Base-by-base conservation (phyloP, 2,797 vertebrate species). In the Otolemur crassicaudatus region DNA sequence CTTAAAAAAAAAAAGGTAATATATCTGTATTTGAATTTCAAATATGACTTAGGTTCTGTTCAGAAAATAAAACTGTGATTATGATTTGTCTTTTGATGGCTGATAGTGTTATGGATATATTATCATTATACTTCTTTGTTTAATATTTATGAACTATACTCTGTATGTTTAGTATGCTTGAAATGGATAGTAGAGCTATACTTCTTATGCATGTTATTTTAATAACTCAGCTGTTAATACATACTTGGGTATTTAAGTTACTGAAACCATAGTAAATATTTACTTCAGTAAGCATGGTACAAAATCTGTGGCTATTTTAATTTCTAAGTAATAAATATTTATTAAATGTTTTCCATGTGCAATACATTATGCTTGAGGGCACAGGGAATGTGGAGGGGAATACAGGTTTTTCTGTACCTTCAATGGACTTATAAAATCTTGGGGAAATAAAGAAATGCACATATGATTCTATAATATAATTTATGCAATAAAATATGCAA, bases 11-110 rank as follows among this genome's bases (percentile, higher is more conserved):
- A n/a, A 96, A 70, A 86, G 90, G 86, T 90, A 93, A 84, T 80
- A 86, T 63, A 87, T 96, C 40, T 95, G 95, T 86, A 96, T 97
- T 95, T 95, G 90, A 94, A 97, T 97, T 95, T 97, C 84, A 96
- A 94, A 93, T 94, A 95, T 86, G 88, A 13, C 43, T 96, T 87
- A 86, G 82, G 46, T 90, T 96, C 53, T 97, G 89, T 97, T 97
- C 60, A 84, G 37, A 95, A 93, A 95, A 90, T 87, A 96, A 94
- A 98, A 97, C 22, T 82, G 83, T 97, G 76, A 90, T 87, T 96
- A 79, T 96, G 22, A 97, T 96, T 97, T 94, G 87, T 97, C 97
- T 96, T 97, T 97, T 96, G 65, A 72, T 91, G 80, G 23, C 82
- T 93, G 90, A 97, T 96, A 73, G 7, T 65, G 84, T 95, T 96